These are phyloP conservation scores for Nyctibius bracteatus DNA, from an alignment of 2,113 vertebrate genomes.

Conservation along the genomic window DNA sequence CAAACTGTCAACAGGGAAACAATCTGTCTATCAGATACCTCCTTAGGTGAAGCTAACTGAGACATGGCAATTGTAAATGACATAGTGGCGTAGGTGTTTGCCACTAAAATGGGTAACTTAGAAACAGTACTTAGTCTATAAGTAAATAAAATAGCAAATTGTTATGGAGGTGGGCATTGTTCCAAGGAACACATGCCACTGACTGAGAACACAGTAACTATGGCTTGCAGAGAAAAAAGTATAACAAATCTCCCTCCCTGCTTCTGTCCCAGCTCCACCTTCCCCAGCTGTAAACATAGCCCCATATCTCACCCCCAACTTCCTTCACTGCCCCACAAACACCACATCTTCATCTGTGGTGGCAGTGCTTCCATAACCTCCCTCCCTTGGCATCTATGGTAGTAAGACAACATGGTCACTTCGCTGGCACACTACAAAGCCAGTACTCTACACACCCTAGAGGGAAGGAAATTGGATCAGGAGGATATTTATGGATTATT, in stretches of 20 bases:
- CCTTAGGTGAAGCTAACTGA: neutral
- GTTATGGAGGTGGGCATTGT: neutral
- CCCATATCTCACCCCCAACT: neutral
- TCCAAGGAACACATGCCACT: neutral
- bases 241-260: neutral
- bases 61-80: neutral
- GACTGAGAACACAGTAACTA: neutral
- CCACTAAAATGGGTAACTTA: neutral
- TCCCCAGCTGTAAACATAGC: neutral
- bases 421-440: neutral
- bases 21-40: neutral
- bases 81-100: neutral
- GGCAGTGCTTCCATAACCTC: neutral
- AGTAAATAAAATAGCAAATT: neutral
- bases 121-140: neutral
- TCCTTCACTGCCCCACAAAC: neutral
- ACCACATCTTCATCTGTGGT: neutral
- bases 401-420: neutral
- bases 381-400: neutral
- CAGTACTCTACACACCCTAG: neutral
- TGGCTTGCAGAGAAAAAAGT: neutral
- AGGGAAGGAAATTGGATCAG: constrained; percentile 40
- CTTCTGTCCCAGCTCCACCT: neutral
- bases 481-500: constrained; percentile 23
- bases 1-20: neutral